Base-by-base conservation (phyloP, 2,888 invertebrate genomes). In the Eupithecia subfuscata region DNA sequence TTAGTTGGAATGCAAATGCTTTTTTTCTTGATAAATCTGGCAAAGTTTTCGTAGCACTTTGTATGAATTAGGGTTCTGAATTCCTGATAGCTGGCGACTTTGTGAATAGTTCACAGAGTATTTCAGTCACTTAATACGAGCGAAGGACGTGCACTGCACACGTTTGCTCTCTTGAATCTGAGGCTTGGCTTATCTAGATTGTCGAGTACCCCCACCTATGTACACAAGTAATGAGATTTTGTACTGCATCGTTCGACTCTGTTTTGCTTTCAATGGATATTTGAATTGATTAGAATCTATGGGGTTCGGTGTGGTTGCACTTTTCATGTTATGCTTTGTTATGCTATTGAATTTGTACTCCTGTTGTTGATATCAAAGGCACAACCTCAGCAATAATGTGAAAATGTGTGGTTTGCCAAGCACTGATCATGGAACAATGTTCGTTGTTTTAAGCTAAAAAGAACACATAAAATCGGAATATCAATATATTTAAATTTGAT, bases 141-240 rank as follows among this genome's bases (percentile, higher is more conserved):
- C 82, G 75, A 84, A 80, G 82, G 83, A 77, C 78, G 80, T 37
- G 64, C 34, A 34, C 18, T 82, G 82, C 82, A 78, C 83, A 81
- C 82, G 83, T 84, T 82, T 83, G 82, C 84, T 85, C 80, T 83
- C 80, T 82, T 84, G 83, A 84, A 84, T 85, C 83, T 80, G 82
- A 82, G 82, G 79, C 80, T 85, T 84, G 81, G 80, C 83, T 87
- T 88, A 88, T 87, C 88, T 85, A 84, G 82, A 85, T 87, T 82
- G 82, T 80, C 75, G 75, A 80, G 82, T 81, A 79, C 78, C 18
- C 79, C 84, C 73, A 85, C 79, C 81, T 84, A 81, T 83, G 80
- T 84, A 84, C 83, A 85, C 84, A 83, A 83, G 82, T 85, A 84
- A 86, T 86, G 84, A 84, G 82, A 84, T 87, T 86, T 86, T 81